Evolutionary conservation across 2,113 vertebrate species (phyloP).

Genomic region (Oxygymnocypris stewartii): DNA sequence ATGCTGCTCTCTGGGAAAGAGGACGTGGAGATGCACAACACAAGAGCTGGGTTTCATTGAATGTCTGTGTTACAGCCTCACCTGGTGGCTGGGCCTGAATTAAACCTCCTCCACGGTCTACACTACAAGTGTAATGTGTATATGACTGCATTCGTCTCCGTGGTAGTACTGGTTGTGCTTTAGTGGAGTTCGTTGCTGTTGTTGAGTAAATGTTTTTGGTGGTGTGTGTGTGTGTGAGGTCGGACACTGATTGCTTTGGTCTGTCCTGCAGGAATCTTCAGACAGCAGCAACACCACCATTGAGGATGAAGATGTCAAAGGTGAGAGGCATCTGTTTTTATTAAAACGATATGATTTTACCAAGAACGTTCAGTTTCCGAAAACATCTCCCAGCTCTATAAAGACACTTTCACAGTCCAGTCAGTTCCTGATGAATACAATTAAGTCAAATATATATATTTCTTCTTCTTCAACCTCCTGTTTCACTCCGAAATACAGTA

Average conservation of each 20-base stretch:
- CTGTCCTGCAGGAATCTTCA: conserved; percentile 78
- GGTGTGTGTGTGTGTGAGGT: conserved; percentile 18
- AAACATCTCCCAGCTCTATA: neutral
- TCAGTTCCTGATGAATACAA: neutral
- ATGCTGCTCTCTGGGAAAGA: conserved; percentile 43
- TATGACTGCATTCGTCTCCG: conserved; percentile 24
- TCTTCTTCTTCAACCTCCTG: neutral
- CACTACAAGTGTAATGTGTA: neutral
- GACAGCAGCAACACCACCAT: conserved; percentile 89
- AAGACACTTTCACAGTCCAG: neutral
- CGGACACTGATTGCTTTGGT: conserved; percentile 21
- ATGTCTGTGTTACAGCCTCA: conserved; percentile 21
- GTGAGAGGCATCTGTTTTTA: conserved; percentile 59
- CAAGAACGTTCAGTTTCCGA: neutral
- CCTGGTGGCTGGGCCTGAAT: conserved; percentile 39
- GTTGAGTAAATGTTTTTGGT: conserved; percentile 22
- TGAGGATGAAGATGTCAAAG: conserved; percentile 89
- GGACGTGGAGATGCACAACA: conserved; percentile 22
- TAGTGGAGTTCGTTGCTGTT: conserved; percentile 23
- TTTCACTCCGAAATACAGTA: neutral
- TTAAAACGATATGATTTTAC: neutral
- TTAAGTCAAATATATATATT: neutral
- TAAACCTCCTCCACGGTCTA: neutral
- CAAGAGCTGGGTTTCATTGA: neutral
- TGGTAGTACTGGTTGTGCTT: conserved; percentile 19